Percentiles rank a stretch among this genome's conserved stretches.
phyloP scores from a whole-genome alignment of 2,888 invertebrate species.

The Archips crataeganus region DNA sequence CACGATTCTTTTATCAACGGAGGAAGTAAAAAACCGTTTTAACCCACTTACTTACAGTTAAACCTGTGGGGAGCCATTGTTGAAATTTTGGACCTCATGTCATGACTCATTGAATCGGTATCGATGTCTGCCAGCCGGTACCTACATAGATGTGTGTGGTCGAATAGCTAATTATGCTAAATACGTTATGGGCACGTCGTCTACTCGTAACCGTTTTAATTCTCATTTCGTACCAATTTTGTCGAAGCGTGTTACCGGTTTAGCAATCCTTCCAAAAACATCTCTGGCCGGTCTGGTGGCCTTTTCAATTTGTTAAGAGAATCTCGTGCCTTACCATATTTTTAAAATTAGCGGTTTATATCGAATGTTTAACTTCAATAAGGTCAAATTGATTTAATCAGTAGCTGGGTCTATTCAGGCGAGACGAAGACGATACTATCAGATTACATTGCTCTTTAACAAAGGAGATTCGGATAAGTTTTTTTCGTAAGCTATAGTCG shows the following conservation, averaged over 20 bases:
- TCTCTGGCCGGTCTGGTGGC: background rate
- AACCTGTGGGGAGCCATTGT: conserved; percentile 21
- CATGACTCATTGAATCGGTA: conserved; percentile 22
- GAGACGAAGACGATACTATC: conserved; percentile 16
- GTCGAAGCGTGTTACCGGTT: background rate
- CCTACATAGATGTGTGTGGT: conserved; percentile 4
- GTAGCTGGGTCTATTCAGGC: conserved; percentile 12
- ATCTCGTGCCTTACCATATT: conserved; percentile 33
- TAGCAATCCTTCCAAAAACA: conserved; percentile 23
- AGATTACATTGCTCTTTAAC: conserved; percentile 13
- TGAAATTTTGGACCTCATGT: conserved; percentile 37
- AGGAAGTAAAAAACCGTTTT: conserved; percentile 24
- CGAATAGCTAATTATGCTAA: conserved; percentile 17
- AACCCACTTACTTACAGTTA: background rate
- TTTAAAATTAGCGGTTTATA: conserved; percentile 28
- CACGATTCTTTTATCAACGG: conserved; percentile 19
- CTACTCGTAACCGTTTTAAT: conserved; percentile 8
- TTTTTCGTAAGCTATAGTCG: background rate
- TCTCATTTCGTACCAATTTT: conserved; percentile 6
- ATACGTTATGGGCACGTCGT: background rate
- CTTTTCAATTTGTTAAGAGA: conserved; percentile 14
- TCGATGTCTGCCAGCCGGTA: conserved; percentile 17
- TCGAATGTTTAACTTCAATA: conserved; percentile 41
- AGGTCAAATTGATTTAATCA: conserved; percentile 42
- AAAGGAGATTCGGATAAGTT: background rate